Evolutionary conservation across 2,888 invertebrate species (phyloP).

Genomic region (Orthonychiurus folsomi): DNA sequence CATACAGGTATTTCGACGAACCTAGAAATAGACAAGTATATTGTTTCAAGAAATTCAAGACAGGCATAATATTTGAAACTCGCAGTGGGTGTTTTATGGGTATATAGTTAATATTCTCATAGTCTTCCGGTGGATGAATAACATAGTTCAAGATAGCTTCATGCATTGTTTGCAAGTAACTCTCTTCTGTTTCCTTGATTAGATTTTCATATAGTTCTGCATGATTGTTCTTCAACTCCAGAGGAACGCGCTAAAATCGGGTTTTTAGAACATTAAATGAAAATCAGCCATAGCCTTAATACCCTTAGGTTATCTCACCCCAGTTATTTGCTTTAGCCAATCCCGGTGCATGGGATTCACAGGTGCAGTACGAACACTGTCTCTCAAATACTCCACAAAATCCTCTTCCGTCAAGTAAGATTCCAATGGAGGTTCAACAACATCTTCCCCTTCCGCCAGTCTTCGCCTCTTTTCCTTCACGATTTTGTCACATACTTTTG

Average conservation of each 20-base stretch:
- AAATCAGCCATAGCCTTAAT: too few species aligned
- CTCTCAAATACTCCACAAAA: slow-evolving; percentile 28
- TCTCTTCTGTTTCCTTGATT: slow-evolving; percentile 24
- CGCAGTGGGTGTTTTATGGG: slow-evolving; percentile 31
- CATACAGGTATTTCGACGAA: too few species aligned
- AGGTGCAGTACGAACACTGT: slow-evolving; percentile 33
- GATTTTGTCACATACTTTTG: too few species aligned
- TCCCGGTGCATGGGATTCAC: slow-evolving; percentile 28
- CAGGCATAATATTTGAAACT: slow-evolving; percentile 5
- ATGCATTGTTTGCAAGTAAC: slow-evolving; percentile 30
- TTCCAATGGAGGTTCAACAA: neutral
- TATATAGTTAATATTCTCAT: slow-evolving; percentile 18
- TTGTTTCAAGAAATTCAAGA: too few species aligned
- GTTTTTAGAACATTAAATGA: neutral
- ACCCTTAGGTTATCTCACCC: slow-evolving; percentile 17
- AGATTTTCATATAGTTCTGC: slow-evolving; percentile 26
- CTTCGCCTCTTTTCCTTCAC: neutral
- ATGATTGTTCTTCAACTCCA: slow-evolving; percentile 19
- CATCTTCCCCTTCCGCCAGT: neutral
- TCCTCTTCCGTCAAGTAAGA: neutral
- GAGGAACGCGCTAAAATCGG: slow-evolving; percentile 25
- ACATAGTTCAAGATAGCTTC: slow-evolving; percentile 33
- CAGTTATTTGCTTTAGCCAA: slow-evolving; percentile 30
- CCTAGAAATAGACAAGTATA: neutral
- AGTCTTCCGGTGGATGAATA: slow-evolving; percentile 24